phyloP scores from a whole-genome alignment of 2,888 invertebrate species.

The Ochropacha duplaris region DNA sequence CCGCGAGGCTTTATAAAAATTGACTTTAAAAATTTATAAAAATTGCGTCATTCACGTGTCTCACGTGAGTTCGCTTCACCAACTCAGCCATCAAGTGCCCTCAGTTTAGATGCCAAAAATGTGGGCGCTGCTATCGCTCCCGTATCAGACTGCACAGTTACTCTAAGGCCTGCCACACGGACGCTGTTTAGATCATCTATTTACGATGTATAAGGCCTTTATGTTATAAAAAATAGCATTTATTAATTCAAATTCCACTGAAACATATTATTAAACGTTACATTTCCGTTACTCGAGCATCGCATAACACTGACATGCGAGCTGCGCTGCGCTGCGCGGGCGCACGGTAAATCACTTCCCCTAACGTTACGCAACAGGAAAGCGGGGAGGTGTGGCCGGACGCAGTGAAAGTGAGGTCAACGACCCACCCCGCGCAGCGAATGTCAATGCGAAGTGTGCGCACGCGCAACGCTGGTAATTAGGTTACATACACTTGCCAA shows the following conservation, averaged over 20 bases:
- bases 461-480: constrained; percentile 25
- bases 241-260: background rate
- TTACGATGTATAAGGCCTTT: no score
- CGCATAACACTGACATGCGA: background rate
- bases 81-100: no score
- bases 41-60: no score
- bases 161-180: no score
- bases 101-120: no score
- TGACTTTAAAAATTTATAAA: no score
- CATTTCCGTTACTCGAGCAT: background rate
- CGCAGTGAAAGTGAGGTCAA: constrained; percentile 41
- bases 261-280: background rate
- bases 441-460: constrained; percentile 48
- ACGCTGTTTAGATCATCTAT: no score
- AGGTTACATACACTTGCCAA: constrained; percentile 26
- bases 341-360: constrained; percentile 31
- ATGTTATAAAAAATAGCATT: no score
- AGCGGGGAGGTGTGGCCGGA: constrained; percentile 39
- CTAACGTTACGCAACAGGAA: constrained; percentile 46
- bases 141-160: no score
- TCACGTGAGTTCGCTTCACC: no score
- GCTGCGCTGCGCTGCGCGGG: background rate
- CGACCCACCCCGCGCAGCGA: constrained; percentile 31
- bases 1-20: no score
- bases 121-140: no score